Percentiles rank a stretch among this genome's conserved stretches.
Evolutionary conservation across 2,113 vertebrate species (phyloP).

Genomic region (Microcebus griseorufus): DNA sequence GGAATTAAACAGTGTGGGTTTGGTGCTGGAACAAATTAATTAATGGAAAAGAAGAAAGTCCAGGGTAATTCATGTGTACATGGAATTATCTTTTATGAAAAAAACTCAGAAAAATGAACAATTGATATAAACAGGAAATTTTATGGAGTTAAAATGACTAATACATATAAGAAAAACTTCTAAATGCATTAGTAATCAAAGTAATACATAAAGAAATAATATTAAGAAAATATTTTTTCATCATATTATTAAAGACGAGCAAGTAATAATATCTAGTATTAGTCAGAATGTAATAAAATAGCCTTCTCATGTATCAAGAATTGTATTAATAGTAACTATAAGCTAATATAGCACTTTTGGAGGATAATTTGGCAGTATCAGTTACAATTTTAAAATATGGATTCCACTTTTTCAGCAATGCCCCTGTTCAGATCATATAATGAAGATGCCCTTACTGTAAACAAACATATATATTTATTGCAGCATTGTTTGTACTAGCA

Average conservation of each 20-base stretch:
- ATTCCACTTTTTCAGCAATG: neutral
- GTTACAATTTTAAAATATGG: neutral
- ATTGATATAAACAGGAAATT: neutral
- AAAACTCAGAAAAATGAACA: neutral
- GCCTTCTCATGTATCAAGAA: neutral
- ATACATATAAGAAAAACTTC: neutral
- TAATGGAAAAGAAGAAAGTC: neutral
- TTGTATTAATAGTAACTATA: neutral
- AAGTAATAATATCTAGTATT: neutral
- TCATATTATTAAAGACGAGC: neutral
- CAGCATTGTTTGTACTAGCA: neutral
- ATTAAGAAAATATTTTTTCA: neutral
- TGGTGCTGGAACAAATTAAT: neutral
- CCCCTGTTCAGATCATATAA: neutral
- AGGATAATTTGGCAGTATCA: neutral
- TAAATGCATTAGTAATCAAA: neutral
- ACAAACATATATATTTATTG: neutral
- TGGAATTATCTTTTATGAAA: neutral
- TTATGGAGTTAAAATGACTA: neutral
- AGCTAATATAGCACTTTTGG: neutral
- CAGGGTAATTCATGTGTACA: neutral
- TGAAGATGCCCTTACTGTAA: neutral
- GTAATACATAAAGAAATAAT: neutral
- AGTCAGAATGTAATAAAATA: neutral
- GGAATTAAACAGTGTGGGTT: neutral